A percentile compares a stretch with the other conserved stretches of the same genome.
phyloP scores from a whole-genome alignment of 2,113 vertebrate genomes.

The Sarotherodon lohbergeri region DNA sequence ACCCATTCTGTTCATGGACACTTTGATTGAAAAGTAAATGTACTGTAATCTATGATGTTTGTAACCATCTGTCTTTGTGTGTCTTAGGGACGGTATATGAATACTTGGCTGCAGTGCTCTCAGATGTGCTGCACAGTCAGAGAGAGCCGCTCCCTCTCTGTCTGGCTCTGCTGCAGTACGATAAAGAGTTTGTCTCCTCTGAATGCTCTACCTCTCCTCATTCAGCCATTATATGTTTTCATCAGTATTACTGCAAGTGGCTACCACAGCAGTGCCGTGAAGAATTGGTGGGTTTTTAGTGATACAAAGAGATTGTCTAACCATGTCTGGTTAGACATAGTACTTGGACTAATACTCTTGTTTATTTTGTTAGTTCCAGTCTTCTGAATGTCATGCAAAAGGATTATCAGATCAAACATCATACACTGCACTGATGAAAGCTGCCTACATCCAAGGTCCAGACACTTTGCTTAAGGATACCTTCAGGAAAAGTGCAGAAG shows the following conservation, averaged over 20 bases:
- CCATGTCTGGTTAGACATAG: not conserved
- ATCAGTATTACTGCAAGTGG: conserved; percentile 86
- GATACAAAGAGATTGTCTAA: not conserved
- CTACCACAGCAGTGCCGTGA: conserved; percentile 76
- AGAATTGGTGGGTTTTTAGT: conserved; percentile 70
- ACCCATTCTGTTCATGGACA: not conserved
- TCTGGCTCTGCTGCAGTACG: conserved; percentile 83
- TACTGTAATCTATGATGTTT: not conserved
- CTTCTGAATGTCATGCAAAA: not conserved
- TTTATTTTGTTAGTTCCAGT: conserved; percentile 64
- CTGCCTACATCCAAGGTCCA: conserved; percentile 64
- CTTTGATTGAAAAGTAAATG: not conserved
- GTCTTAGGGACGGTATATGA: conserved; percentile 60
- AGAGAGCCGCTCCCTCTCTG: conserved; percentile 88
- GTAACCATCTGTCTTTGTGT: not conserved
- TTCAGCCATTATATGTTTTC: conserved; percentile 66
- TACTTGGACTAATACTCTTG: not conserved
- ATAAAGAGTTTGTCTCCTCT: conserved; percentile 74
- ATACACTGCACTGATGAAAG: conserved; percentile 71
- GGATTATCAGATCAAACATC: not conserved
- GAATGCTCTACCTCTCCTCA: conserved; percentile 32
- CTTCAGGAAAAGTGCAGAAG: conserved; percentile 57
- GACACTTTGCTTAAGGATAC: conserved; percentile 14
- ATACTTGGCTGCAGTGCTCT: conserved; percentile 80
- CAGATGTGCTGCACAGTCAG: conserved; percentile 88